Evolutionary conservation across 2,888 invertebrate species (phyloP).

Genomic region (Platycheirus rosarum): DNA sequence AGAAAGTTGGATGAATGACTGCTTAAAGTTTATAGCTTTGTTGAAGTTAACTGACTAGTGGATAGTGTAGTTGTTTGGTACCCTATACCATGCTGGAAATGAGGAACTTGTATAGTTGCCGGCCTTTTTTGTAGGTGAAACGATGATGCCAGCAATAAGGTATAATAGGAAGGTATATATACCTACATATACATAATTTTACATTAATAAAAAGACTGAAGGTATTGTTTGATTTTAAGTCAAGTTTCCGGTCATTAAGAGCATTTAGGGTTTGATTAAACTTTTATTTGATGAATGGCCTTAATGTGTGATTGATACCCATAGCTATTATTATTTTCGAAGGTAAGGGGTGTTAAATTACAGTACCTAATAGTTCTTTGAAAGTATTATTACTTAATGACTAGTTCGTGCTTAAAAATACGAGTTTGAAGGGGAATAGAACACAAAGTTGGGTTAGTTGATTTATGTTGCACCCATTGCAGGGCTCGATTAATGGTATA

Average conservation of each 20-base stretch:
- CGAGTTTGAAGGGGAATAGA: too few relatives aligned
- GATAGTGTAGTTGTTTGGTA: neutral
- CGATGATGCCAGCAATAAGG: constrained; percentile 2
- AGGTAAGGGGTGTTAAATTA: constrained; percentile 10
- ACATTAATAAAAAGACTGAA: constrained; percentile 31
- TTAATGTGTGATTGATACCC: constrained; percentile 23
- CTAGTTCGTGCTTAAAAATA: too few relatives aligned
- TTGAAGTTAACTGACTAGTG: constrained; percentile 13
- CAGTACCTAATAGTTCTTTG: constrained; percentile 7
- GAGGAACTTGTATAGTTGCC: constrained; percentile 40
- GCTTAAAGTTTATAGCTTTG: constrained; percentile 54
- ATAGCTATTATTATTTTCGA: neutral
- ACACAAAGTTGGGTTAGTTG: too few relatives aligned
- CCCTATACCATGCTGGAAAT: constrained; percentile 30
- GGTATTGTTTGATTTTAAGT: neutral
- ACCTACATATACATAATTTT: neutral
- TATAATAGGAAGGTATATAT: neutral
- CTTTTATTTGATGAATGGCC: constrained; percentile 32
- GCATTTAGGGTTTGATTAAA: constrained; percentile 48
- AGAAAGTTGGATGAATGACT: constrained; percentile 64
- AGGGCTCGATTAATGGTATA: too few relatives aligned
- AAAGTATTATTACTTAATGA: neutral
- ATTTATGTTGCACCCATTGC: too few relatives aligned
- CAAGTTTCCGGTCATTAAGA: constrained; percentile 61
- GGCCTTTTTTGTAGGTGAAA: constrained; percentile 44